phyloP scores from a whole-genome alignment of 2,888 invertebrate genomes.

The Lymantria dispar region DNA sequence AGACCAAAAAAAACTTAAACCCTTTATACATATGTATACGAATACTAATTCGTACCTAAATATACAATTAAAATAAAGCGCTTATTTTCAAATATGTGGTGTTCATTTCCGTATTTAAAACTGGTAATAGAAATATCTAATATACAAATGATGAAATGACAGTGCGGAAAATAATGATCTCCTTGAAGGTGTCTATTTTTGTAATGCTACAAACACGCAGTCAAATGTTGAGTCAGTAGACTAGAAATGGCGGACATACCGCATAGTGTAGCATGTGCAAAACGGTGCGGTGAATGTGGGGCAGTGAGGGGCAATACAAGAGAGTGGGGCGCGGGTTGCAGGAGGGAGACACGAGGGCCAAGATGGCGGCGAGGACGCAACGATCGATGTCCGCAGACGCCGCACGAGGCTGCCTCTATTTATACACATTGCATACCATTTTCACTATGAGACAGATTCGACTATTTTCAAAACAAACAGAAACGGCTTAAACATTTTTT shows the following conservation, averaged over 20 bases:
- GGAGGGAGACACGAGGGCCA: constrained; percentile 78
- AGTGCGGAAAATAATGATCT: constrained; percentile 38
- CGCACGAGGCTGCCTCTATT: constrained; percentile 76
- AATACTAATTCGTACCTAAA: too few relatives aligned
- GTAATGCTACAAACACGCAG: constrained; percentile 23
- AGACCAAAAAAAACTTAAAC: too few relatives aligned
- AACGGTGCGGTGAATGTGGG: constrained; percentile 78
- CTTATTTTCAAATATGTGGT: too few relatives aligned
- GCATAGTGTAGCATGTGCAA: constrained; percentile 56
- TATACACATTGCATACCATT: constrained; percentile 73
- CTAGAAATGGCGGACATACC: constrained; percentile 38
- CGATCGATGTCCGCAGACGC: constrained; percentile 81
- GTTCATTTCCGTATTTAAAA: too few relatives aligned
- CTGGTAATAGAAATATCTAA: not conserved
- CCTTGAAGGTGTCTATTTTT: constrained; percentile 49
- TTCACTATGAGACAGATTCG: constrained; percentile 42
- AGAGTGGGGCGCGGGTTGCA: constrained; percentile 58
- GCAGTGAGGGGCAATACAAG: constrained; percentile 70
- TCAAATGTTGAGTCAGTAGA: constrained; percentile 35
- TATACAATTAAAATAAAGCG: too few relatives aligned
- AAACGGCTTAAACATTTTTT: too few relatives aligned
- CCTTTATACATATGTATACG: too few relatives aligned
- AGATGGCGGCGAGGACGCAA: constrained; percentile 81
- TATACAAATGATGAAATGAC: not conserved
- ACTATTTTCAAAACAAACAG: too few relatives aligned